These are phyloP conservation scores for Melanostoma mellinum DNA, from an alignment of 2,888 invertebrate species.

Conservation along the genomic window DNA sequence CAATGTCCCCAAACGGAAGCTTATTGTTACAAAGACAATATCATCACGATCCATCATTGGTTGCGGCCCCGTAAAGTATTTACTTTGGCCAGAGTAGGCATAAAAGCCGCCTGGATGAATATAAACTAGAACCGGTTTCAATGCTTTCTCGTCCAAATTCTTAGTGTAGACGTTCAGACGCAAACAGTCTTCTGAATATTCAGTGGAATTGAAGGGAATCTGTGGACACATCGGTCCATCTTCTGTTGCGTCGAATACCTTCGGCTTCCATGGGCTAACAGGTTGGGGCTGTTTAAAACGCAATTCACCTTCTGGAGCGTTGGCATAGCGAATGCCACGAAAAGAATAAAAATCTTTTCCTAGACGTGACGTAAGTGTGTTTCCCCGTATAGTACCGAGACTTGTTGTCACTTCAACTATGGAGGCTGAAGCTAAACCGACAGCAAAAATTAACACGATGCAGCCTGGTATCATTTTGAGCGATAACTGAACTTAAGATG, in stretches of 20 bases:
- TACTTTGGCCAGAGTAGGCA: constrained; percentile 84
- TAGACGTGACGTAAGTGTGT: constrained; percentile 75
- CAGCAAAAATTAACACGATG: constrained; percentile 11
- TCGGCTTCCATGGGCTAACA: constrained; percentile 81
- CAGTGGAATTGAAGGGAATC: constrained; percentile 76
- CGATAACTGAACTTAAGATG: constrained; percentile 17
- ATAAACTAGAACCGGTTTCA: constrained; percentile 85
- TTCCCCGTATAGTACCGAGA: constrained; percentile 77
- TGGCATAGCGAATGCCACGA: constrained; percentile 79
- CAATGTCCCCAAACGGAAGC: constrained; percentile 84
- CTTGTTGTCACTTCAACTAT: constrained; percentile 76
- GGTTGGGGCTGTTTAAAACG: constrained; percentile 82
- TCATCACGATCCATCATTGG: constrained; percentile 85
- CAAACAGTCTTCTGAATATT: constrained; percentile 84
- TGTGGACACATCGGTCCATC: constrained; percentile 85
- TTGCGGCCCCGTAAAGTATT: constrained; percentile 82
- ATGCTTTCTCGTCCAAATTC: constrained; percentile 67
- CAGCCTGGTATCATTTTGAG: constrained; percentile 32
- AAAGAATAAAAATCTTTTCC: constrained; percentile 77
- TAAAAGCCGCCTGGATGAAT: constrained; percentile 87
- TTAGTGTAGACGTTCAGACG: constrained; percentile 84
- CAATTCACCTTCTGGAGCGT: constrained; percentile 77
- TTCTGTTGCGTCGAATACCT: constrained; percentile 83
- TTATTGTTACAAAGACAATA: constrained; percentile 85
- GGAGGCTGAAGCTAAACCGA: constrained; percentile 47